phyloP scores from a whole-genome alignment of 2,888 invertebrate species.

The Rotaria magnacalcarata region DNA sequence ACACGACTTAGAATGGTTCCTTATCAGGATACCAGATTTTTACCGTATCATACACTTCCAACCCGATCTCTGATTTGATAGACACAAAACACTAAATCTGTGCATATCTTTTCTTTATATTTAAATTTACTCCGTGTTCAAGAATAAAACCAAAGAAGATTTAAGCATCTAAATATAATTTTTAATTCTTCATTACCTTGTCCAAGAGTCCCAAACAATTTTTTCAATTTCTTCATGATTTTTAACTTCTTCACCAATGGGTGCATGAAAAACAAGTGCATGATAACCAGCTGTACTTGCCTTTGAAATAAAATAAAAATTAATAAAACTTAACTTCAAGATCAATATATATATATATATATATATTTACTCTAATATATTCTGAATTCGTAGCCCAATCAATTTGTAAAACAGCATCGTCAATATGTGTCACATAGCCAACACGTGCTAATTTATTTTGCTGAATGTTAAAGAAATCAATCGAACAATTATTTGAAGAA shows the following conservation, averaged over 20 bases:
- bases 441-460: conserved; percentile 52
- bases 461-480: conserved; percentile 57
- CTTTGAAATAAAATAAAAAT: conserved; percentile 48
- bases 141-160: too few relatives aligned
- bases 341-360: too few relatives aligned
- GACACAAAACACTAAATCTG: too few relatives aligned
- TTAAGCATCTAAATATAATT: too few relatives aligned
- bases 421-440: conserved; percentile 56
- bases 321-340: neutral
- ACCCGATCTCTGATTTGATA: too few relatives aligned
- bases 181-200: conserved; percentile 51
- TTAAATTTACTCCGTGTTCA: too few relatives aligned
- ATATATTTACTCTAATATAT: conserved; percentile 53
- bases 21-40: too few relatives aligned
- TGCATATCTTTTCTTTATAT: too few relatives aligned
- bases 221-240: conserved; percentile 50
- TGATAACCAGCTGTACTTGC: conserved; percentile 57
- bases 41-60: too few relatives aligned
- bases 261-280: conserved; percentile 54
- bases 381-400: conserved; percentile 58
- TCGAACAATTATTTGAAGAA: conserved; percentile 56
- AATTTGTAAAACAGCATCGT: conserved; percentile 56
- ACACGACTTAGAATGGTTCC: too few relatives aligned
- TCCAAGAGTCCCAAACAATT: conserved; percentile 58
- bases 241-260: conserved; percentile 53